Evolutionary conservation across 2,888 invertebrate species (phyloP).

Genomic region (Eubasilissa splendida): DNA sequence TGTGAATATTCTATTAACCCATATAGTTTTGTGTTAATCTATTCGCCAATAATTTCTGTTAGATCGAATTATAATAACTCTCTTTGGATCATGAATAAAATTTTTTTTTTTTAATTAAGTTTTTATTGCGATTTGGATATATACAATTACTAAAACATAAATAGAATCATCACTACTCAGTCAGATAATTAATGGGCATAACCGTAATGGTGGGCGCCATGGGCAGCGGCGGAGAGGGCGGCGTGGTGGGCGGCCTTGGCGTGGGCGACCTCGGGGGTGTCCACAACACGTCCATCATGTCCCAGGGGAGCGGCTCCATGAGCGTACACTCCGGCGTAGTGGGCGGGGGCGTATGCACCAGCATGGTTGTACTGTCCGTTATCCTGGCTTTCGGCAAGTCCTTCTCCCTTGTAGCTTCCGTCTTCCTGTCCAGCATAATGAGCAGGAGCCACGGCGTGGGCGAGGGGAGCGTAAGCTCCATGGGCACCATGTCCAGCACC

Average conservation of each 20-base stretch:
- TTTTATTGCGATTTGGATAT: not conserved
- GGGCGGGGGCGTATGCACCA: constrained; percentile 66
- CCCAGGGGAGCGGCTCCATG: constrained; percentile 70
- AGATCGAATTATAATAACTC: too few relatives aligned
- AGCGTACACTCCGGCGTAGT: constrained; percentile 71
- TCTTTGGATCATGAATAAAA: too few relatives aligned
- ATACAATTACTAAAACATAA: not conserved
- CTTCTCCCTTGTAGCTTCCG: constrained; percentile 58
- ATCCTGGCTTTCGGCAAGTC: constrained; percentile 34
- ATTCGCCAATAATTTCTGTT: too few relatives aligned
- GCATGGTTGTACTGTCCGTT: not conserved
- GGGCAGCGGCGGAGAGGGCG: constrained; percentile 55
- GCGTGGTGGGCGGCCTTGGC: constrained; percentile 42
- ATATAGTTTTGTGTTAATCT: too few relatives aligned
- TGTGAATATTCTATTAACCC: too few relatives aligned
- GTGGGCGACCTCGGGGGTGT: constrained; percentile 72
- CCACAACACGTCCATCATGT: constrained; percentile 73
- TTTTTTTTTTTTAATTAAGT: not conserved
- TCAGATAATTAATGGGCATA: not conserved
- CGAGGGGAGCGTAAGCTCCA: not conserved
- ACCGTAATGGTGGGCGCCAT: constrained; percentile 61
- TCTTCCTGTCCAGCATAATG: constrained; percentile 61
- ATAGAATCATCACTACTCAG: too few relatives aligned
- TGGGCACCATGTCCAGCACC: constrained; percentile 18
- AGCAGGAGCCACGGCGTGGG: not conserved